Percentiles rank a stretch among this genome's conserved stretches.
These are phyloP conservation scores for Etheostoma nigrum DNA, from an alignment of 2,797 vertebrate species.

Conservation along the genomic window DNA sequence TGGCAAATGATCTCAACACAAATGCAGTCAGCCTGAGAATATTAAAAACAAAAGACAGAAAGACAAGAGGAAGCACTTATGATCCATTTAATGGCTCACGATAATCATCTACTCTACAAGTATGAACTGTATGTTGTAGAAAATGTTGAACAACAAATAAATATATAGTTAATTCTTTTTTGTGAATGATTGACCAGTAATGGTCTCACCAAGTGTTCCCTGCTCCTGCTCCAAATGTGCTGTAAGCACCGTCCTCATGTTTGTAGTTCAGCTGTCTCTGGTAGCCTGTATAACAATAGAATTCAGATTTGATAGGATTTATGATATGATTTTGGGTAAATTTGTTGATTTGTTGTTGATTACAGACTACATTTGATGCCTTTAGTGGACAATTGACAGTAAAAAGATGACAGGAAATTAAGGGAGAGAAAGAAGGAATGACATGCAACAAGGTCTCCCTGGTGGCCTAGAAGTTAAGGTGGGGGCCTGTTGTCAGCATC, in stretches of 20 bases:
- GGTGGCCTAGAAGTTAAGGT: no score
- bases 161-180: no score
- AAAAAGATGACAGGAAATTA: no score
- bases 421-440: no score
- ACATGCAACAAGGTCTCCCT: no score
- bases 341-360: no score
- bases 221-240: conserved; percentile 80
- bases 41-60: neutral
- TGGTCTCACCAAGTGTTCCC: conserved; percentile 87
- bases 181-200: neutral
- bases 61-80: neutral
- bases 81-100: neutral
- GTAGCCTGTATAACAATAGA: conserved; percentile 78
- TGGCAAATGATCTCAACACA: conserved; percentile 87
- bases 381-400: no score
- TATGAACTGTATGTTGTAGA: neutral
- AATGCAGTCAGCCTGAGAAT: conserved; percentile 89
- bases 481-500: no score
- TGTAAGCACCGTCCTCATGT: no score
- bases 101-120: neutral
- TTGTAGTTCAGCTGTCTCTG: conserved; percentile 88
- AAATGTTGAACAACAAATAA: neutral
- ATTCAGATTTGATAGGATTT: no score
- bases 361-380: no score
- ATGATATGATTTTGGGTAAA: no score